These are phyloP conservation scores for Sylvilagus bachmani DNA, from an alignment of 2,113 vertebrate species.

Conservation along the genomic window DNA sequence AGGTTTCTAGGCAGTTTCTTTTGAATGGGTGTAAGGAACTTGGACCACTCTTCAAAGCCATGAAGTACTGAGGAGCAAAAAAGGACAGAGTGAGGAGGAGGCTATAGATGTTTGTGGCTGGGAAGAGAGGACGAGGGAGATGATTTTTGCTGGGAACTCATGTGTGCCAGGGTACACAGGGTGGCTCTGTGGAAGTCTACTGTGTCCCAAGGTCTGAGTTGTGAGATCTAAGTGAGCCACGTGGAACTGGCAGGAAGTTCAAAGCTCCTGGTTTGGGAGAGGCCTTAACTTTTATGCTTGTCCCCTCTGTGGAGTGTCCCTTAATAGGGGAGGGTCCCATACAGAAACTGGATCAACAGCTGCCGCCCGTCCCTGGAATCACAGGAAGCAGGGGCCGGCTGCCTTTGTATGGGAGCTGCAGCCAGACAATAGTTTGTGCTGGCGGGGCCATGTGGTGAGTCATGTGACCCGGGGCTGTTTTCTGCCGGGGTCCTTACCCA, in stretches of 20 bases:
- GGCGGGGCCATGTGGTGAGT: constrained; percentile 86
- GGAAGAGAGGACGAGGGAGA: neutral
- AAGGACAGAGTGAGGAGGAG: neutral
- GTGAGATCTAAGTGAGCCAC: constrained; percentile 9
- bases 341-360: constrained; percentile 80
- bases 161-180: neutral
- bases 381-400: constrained; percentile 43
- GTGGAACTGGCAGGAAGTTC: neutral
- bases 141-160: neutral
- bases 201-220: neutral
- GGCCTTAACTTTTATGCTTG: constrained; percentile 66
- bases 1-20: constrained; percentile 31
- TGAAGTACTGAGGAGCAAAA: neutral
- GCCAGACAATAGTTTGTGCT: constrained; percentile 87
- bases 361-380: constrained; percentile 67
- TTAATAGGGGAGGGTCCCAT: neutral
- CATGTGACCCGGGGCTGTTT: constrained; percentile 89
- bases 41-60: constrained; percentile 37
- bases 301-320: neutral
- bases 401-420: constrained; percentile 79
- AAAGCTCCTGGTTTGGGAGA: neutral
- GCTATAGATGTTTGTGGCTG: neutral
- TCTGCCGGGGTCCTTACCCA: constrained; percentile 92
- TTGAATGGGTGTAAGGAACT: neutral
- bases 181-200: neutral